Percentiles rank a stretch among this genome's conserved stretches.
Conservation (phyloP, 2,797 vertebrate genomes). For the Acropternis orthonyx region DNA sequence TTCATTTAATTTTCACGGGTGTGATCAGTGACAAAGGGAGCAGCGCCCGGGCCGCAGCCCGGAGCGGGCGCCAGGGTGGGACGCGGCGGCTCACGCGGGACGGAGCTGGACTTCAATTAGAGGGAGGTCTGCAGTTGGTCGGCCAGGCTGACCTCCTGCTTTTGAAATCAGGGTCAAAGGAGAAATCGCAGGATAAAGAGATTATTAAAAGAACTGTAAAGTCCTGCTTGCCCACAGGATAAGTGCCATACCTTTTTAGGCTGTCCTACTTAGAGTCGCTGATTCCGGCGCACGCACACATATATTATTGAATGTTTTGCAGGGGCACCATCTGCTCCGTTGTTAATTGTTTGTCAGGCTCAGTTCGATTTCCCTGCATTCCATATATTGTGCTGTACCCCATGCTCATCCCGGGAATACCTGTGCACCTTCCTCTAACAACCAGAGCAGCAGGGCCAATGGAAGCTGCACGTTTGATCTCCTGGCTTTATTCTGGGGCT, state of each 20-base stretch:
- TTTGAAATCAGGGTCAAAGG: constrained; percentile 62
- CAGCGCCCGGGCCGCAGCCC: constrained; percentile 14
- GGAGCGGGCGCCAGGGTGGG: neutral
- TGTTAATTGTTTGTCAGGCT: constrained; percentile 33
- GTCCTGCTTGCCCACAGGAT: constrained; percentile 52
- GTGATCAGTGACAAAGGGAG: constrained; percentile 65
- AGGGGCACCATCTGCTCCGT: constrained; percentile 15
- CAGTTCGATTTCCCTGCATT: neutral
- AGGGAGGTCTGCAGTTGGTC: neutral
- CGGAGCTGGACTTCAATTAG: neutral
- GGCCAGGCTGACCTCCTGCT: constrained; percentile 19
- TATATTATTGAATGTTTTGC: constrained; percentile 50
- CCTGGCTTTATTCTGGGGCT: neutral
- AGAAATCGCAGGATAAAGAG: constrained; percentile 55
- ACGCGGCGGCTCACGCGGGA: neutral
- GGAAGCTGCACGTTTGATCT: neutral
- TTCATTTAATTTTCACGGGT: constrained; percentile 70
- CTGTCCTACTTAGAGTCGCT: constrained; percentile 56
- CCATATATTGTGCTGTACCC: neutral
- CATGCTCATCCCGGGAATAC: neutral
- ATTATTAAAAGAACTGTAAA: constrained; percentile 70
- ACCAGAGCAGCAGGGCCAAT: accelerated
- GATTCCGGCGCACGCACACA: constrained; percentile 5
- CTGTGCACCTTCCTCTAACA: neutral
- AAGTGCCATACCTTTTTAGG: constrained; percentile 65